Evolutionary conservation across 2,797 vertebrate genomes (phyloP), one percentile per base, ranked within the genome.

Genomic region (Melanotaenia trifasciata): DNA sequence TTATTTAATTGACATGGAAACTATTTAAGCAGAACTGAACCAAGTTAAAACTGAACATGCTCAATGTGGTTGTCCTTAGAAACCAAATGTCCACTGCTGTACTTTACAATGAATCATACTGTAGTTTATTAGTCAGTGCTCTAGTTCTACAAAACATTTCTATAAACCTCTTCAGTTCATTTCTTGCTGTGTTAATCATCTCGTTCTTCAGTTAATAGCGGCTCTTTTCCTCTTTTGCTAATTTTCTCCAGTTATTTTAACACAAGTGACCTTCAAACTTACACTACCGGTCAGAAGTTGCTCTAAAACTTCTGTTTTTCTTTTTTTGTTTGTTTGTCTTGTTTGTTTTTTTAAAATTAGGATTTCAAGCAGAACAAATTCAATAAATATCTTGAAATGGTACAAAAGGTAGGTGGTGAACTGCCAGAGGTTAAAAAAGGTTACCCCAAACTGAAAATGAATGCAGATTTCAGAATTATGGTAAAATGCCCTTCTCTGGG

Each of bases 221-320:
- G 36, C 11, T 16, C 26, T 30, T 51, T 50, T 20, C 1, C 12
- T 9, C 1, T 24, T 32, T 64, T 24, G 47, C n/a, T 50, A 10
- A 24, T 60, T 28, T 47, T 26, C 14, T 0, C 3, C 14, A 43
- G 30, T 35, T 58, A 38, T 20, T 60, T 45, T 3, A 38, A 62
- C 32, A 38, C 45, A 57, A 51, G 32, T 56, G 45, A 11, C 57
- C 58, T 67, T 72, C 53, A 69, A 22, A 50, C n/a, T n/a, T n/a
- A 47, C 45, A 9, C 5, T 47, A 47, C 47, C 9, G 3, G 8
- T 50, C n/a, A 50, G 47, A 8, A 7, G 47, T 50, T 50, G 22
- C 3, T 22, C 0, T 22, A 11, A 8, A 22, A 50, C 18, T 20
- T 12, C 7, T 9, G 6, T 47, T n/a, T 47, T 45, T 7, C 45